phyloP scores from a whole-genome alignment of 2,113 vertebrate genomes.

The Ochotona curzoniae region DNA sequence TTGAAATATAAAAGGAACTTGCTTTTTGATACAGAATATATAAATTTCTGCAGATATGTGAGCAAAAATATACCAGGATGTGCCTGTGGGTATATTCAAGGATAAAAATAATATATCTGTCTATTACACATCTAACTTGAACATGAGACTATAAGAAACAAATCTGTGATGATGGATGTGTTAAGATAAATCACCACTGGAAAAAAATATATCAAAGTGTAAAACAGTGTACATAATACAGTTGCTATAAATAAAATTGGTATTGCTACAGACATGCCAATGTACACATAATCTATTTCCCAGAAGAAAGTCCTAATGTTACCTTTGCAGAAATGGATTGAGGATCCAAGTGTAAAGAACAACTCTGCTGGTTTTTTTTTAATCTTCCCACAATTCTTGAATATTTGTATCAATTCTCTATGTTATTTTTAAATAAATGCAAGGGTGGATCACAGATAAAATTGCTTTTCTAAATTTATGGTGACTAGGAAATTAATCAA shows the following conservation, averaged over 20 bases:
- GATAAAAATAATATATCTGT: background rate
- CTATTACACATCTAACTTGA: background rate
- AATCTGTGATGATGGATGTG: background rate
- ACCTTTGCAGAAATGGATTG: background rate
- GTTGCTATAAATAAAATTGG: background rate
- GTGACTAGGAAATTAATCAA: conserved; percentile 9
- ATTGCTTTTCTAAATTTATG: conserved; percentile 8
- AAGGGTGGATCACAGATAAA: background rate
- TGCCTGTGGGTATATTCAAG: background rate
- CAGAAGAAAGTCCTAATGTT: background rate
- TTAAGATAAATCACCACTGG: background rate
- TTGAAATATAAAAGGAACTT: background rate
- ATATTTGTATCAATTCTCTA: background rate
- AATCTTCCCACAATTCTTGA: background rate
- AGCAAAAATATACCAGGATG: background rate
- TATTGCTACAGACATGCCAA: background rate
- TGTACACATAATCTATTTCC: no score
- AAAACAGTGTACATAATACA: background rate
- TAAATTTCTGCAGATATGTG: background rate
- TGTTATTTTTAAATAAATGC: conserved; percentile 25
- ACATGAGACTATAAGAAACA: background rate
- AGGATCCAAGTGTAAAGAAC: background rate
- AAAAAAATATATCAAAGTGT: background rate
- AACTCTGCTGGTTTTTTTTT: background rate
- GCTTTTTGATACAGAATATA: background rate